A percentile compares a stretch with the other conserved stretches of the same genome.
Conservation (phyloP, 2,113 vertebrate species). For the Takifugu bimaculatus region DNA sequence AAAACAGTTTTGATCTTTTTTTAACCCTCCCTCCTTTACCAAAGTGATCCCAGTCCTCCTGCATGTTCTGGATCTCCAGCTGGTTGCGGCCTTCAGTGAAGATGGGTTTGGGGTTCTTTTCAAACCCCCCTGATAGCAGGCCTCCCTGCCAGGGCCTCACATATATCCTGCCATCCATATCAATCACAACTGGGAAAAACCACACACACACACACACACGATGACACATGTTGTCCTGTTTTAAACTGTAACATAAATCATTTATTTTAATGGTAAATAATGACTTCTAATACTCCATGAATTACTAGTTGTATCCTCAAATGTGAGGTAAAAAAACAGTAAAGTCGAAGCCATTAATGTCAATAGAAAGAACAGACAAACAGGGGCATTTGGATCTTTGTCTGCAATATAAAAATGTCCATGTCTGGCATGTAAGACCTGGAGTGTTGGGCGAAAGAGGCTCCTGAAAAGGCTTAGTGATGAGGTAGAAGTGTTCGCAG, state of each 20-base stretch:
- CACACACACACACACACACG: background rate
- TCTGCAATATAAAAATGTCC: no score
- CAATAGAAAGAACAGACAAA: no score
- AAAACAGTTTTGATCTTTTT: background rate
- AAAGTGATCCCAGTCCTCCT: conserved; percentile 98
- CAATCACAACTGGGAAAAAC: conserved; percentile 79
- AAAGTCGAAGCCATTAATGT: no score
- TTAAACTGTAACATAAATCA: background rate
- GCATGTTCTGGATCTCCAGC: conserved; percentile 93
- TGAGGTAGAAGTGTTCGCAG: conserved; percentile 97
- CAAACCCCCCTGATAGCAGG: conserved; percentile 92
- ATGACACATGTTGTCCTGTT: no score
- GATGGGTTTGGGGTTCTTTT: conserved; percentile 98
- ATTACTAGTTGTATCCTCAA: no score
- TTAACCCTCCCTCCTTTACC: conserved; percentile 67
- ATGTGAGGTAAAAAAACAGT: no score
- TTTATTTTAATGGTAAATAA: background rate
- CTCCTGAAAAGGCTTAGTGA: conserved; percentile 86
- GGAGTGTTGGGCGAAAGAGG: conserved; percentile 76
- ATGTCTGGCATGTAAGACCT: conserved; percentile 70
- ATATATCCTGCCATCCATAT: conserved; percentile 94
- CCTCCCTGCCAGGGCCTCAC: conserved; percentile 91
- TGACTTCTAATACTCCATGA: background rate
- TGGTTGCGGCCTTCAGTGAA: conserved; percentile 95
- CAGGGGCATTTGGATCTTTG: no score